Evolutionary conservation across 2,797 vertebrate species (phyloP).

Genomic region (Gephyroberyx darwinii): DNA sequence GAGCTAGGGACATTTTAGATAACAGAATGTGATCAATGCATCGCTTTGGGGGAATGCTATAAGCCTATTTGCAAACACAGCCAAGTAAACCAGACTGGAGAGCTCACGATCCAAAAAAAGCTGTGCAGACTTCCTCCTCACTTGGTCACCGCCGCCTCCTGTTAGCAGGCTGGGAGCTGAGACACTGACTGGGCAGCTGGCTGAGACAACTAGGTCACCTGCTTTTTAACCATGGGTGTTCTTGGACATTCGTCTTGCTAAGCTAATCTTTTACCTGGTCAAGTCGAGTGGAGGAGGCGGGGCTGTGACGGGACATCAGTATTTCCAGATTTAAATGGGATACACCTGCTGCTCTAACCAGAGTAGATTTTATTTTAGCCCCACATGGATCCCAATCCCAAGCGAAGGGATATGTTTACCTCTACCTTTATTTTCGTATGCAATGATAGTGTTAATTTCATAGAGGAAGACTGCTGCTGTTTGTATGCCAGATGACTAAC

Average conservation of each 20-base stretch:
- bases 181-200: constrained; percentile 8
- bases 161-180: constrained; percentile 27
- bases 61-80: constrained; percentile 26
- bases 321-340: too few species aligned
- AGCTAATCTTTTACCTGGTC: constrained; percentile 73
- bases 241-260: constrained; percentile 24
- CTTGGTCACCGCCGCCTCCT: constrained; percentile 35
- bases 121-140: constrained; percentile 10
- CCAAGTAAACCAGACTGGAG: constrained; percentile 6
- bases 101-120: constrained; percentile 15
- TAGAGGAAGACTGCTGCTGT: neutral
- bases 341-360: neutral
- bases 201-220: constrained; percentile 65
- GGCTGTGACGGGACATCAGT: too few species aligned
- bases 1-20: constrained; percentile 4
- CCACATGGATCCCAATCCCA: constrained; percentile 2
- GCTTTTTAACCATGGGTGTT: constrained; percentile 61
- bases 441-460: neutral
- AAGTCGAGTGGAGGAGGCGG: constrained; percentile 18
- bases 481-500: neutral
- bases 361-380: constrained; percentile 10
- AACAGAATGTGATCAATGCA: neutral
- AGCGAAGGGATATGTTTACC: neutral
- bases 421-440: neutral
- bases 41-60: constrained; percentile 9